Evolutionary conservation across 2,888 invertebrate genomes (phyloP).

Genomic region (Ophion ellenae): DNA sequence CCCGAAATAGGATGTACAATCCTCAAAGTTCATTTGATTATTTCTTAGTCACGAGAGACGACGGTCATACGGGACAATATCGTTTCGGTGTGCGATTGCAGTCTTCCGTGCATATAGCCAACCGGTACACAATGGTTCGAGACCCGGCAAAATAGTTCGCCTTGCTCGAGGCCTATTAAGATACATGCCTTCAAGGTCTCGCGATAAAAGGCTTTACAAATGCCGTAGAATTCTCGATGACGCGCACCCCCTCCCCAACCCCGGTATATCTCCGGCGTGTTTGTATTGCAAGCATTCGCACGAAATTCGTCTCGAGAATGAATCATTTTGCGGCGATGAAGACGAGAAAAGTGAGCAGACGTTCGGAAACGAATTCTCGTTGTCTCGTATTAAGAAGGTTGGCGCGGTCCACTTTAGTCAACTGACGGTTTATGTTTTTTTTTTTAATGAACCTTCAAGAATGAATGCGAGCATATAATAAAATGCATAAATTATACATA

Average conservation of each 20-base stretch:
- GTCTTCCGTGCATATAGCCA: not conserved
- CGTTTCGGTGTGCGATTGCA: not conserved
- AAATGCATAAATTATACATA: too few relatives aligned
- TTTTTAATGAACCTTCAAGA: too few relatives aligned
- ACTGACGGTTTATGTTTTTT: too few relatives aligned
- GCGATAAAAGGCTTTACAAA: conserved; percentile 47
- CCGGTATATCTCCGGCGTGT: not conserved
- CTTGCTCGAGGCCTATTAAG: conserved; percentile 25
- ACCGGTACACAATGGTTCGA: not conserved
- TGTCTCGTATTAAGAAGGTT: not conserved
- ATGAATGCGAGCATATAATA: too few relatives aligned
- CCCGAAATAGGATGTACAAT: not conserved
- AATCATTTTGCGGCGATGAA: conserved; percentile 18
- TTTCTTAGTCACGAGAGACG: not conserved
- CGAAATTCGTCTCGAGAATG: conserved; percentile 20
- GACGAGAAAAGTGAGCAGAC: not conserved
- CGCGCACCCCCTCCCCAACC: too few relatives aligned
- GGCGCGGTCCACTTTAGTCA: too few relatives aligned
- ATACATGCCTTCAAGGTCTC: conserved; percentile 34
- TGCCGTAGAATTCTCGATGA: conserved; percentile 13
- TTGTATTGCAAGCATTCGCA: conserved; percentile 28
- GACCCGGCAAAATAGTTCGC: not conserved
- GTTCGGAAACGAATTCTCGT: conserved; percentile 5
- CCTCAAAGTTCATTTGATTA: not conserved
- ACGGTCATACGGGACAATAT: not conserved